These are phyloP conservation scores for Siphlonurus alternatus DNA, from an alignment of 2,888 invertebrate genomes.

Conservation along the genomic window DNA sequence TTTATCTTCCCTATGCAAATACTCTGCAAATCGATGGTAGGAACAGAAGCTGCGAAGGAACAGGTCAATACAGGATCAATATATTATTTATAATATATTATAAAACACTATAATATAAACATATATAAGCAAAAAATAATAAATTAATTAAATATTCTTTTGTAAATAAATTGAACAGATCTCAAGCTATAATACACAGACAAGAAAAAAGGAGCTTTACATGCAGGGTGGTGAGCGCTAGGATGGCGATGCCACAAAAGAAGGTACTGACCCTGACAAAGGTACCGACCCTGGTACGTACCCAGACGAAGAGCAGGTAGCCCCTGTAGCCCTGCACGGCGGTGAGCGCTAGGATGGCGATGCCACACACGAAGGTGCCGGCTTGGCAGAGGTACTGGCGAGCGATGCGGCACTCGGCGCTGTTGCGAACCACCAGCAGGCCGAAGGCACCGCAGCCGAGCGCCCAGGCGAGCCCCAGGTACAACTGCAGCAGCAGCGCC, in stretches of 20 bases:
- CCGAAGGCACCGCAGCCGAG: conserved; percentile 69
- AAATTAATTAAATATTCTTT: too few species aligned
- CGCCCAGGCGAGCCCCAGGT: conserved; percentile 68
- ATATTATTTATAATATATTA: too few species aligned
- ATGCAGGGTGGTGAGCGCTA: neutral
- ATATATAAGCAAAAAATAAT: too few species aligned
- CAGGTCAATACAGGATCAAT: too few species aligned
- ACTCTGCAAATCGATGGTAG: too few species aligned
- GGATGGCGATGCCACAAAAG: neutral
- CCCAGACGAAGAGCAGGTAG: conserved; percentile 18
- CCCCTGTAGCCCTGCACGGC: conserved; percentile 3
- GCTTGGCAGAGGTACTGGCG: conserved; percentile 52
- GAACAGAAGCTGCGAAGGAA: too few species aligned
- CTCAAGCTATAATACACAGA: too few species aligned
- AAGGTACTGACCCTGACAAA: conserved; percentile 34
- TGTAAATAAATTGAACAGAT: too few species aligned
- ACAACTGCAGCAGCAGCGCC: conserved; percentile 49
- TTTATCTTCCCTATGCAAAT: too few species aligned
- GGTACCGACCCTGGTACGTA: conserved; percentile 37
- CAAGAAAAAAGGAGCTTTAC: too few species aligned
- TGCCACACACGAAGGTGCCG: conserved; percentile 1
- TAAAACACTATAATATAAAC: too few species aligned
- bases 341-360: conserved; percentile 2
- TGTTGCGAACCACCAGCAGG: conserved; percentile 63
- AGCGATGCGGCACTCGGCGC: conserved; percentile 56